Conservation (phyloP, 2,888 invertebrate species). For the Rapana venosa region DNA sequence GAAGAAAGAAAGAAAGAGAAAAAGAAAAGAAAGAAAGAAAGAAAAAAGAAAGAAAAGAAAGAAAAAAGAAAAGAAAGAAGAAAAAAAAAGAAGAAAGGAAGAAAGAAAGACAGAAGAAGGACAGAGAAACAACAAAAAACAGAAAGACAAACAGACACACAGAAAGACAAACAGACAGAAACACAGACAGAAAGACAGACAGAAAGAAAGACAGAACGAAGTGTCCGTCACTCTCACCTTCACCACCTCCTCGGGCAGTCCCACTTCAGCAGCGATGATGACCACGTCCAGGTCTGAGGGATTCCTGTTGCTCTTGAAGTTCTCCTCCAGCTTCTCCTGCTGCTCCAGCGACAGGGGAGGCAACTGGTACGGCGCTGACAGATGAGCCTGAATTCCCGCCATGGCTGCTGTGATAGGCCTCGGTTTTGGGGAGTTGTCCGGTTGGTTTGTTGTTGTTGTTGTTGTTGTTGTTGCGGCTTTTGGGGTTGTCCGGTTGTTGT, state of each 20-base stretch:
- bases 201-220: too few relatives aligned
- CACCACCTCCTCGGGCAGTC: constrained; percentile 80
- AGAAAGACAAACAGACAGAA: too few relatives aligned
- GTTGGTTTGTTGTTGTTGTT: background rate
- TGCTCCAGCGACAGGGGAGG: constrained; percentile 76
- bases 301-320: constrained; percentile 80
- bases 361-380: constrained; percentile 64
- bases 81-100: too few relatives aligned
- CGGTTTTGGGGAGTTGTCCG: background rate
- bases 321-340: constrained; percentile 79
- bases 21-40: too few relatives aligned
- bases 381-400: constrained; percentile 63
- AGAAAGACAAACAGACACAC: too few relatives aligned
- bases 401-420: background rate
- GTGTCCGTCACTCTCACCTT: constrained; percentile 77
- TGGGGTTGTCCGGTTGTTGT: background rate
- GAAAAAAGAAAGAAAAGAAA: too few relatives aligned
- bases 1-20: too few relatives aligned
- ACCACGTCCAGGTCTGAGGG: constrained; percentile 80
- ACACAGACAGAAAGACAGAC: too few relatives aligned
- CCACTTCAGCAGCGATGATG: constrained; percentile 81
- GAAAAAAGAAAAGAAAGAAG: too few relatives aligned
- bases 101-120: too few relatives aligned
- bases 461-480: background rate
- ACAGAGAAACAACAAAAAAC: too few relatives aligned